A percentile compares a stretch with the other conserved stretches of the same genome.
Evolutionary conservation across 2,888 invertebrate species (phyloP).

Genomic region (Callosobruchus maculatus): DNA sequence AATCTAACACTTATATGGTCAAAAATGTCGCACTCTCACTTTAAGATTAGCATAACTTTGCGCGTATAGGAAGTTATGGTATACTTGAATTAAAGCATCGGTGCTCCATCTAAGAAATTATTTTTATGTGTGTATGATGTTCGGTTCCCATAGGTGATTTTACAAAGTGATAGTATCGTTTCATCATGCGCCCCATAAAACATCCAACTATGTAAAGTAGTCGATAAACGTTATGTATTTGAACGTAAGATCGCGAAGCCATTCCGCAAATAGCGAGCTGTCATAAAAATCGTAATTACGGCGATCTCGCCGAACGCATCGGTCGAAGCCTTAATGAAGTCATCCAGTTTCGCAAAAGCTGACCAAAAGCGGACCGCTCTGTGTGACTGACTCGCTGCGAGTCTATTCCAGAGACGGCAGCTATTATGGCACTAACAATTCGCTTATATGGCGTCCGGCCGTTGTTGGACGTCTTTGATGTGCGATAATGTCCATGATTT

Average conservation of each 20-base stretch:
- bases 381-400: background rate
- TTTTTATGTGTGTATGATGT: too few relatives aligned
- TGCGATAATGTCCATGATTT: constrained; percentile 15
- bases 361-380: background rate
- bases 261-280: background rate
- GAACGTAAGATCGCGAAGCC: background rate
- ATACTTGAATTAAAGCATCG: too few relatives aligned
- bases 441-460: background rate
- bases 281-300: background rate
- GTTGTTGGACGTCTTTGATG: constrained; percentile 9
- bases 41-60: too few relatives aligned
- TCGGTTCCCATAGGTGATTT: too few relatives aligned
- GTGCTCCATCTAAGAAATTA: too few relatives aligned
- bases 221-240: background rate
- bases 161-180: background rate
- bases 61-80: too few relatives aligned
- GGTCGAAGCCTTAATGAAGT: background rate
- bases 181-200: background rate
- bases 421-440: background rate
- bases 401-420: background rate
- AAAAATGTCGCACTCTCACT: too few relatives aligned
- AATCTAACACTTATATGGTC: too few relatives aligned
- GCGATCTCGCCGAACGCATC: background rate
- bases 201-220: background rate
- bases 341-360: background rate